phyloP scores from a whole-genome alignment of 2,888 invertebrate genomes.

The Linyphia triangularis region DNA sequence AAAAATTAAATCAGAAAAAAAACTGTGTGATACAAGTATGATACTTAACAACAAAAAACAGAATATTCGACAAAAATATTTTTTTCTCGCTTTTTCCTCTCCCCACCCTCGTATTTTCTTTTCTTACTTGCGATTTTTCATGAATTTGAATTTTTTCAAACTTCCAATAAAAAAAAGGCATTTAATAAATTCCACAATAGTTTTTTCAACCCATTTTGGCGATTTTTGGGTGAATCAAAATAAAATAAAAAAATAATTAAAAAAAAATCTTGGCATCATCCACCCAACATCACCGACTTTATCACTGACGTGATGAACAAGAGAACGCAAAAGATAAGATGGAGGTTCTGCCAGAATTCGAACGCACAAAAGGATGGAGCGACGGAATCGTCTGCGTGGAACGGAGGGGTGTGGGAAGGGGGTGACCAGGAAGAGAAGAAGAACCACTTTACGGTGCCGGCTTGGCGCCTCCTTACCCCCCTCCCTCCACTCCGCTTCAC shows the following conservation, averaged over 20 bases:
- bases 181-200: too few species aligned
- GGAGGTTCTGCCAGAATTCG: slow-evolving; percentile 19
- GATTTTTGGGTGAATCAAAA: background rate
- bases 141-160: too few species aligned
- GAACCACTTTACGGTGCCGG: slow-evolving; percentile 71
- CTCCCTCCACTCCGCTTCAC: background rate
- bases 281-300: background rate
- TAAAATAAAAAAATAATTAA: too few species aligned
- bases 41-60: too few species aligned
- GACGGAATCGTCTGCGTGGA: slow-evolving; percentile 20
- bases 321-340: slow-evolving; percentile 12
- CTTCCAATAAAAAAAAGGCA: too few species aligned
- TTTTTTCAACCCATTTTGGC: background rate
- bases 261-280: background rate
- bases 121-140: too few species aligned
- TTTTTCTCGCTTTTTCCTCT: too few species aligned
- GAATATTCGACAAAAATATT: too few species aligned
- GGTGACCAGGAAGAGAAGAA: slow-evolving; percentile 38
- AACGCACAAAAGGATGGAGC: slow-evolving; percentile 39
- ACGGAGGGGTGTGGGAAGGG: slow-evolving; percentile 15
- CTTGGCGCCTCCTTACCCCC: slow-evolving; percentile 63
- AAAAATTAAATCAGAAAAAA: too few species aligned
- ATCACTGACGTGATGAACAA: slow-evolving; percentile 16
- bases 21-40: too few species aligned
- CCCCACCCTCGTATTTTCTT: too few species aligned